These are phyloP conservation scores for Drosophila lutescens DNA, from an alignment of 2,888 invertebrate species.

Conservation along the genomic window DNA sequence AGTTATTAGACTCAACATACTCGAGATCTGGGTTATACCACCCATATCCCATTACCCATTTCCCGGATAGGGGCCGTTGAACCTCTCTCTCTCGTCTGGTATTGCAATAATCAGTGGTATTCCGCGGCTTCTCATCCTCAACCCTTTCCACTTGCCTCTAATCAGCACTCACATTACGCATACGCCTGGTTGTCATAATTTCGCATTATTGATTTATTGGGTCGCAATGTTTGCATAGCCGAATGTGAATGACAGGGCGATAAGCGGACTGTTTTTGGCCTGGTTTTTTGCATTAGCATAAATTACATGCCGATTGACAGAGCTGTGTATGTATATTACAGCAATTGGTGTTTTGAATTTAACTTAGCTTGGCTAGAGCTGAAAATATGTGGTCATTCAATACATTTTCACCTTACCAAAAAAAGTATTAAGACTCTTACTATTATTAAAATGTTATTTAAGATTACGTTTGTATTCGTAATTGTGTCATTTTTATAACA, in stretches of 20 bases:
- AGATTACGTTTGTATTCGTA: no score
- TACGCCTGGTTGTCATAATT: conserved; percentile 49
- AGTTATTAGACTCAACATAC: conserved; percentile 63
- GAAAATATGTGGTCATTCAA: background rate
- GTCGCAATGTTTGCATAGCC: conserved; percentile 32
- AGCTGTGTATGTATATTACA: conserved; percentile 19
- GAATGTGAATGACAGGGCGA: conserved; percentile 44
- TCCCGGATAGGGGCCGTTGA: conserved; percentile 23
- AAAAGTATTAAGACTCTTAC: no score
- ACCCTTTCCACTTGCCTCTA: conserved; percentile 15
- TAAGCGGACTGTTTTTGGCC: conserved; percentile 41
- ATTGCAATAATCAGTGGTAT: conserved; percentile 11
- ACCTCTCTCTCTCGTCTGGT: conserved; percentile 2
- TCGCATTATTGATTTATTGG: conserved; percentile 68
- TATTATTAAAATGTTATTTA: no score
- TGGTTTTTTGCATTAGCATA: conserved; percentile 63
- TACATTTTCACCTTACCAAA: no score
- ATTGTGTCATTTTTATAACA: no score
- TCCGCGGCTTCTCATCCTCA: background rate
- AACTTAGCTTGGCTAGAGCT: background rate
- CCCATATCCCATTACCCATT: conserved; percentile 9
- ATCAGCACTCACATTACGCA: conserved; percentile 59
- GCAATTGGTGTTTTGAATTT: background rate
- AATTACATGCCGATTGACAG: conserved; percentile 42
- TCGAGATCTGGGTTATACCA: conserved; percentile 23